These are phyloP conservation scores for Drosophila miranda DNA, from an alignment of 1,140 invertebrate genomes.

Conservation along the genomic window DNA sequence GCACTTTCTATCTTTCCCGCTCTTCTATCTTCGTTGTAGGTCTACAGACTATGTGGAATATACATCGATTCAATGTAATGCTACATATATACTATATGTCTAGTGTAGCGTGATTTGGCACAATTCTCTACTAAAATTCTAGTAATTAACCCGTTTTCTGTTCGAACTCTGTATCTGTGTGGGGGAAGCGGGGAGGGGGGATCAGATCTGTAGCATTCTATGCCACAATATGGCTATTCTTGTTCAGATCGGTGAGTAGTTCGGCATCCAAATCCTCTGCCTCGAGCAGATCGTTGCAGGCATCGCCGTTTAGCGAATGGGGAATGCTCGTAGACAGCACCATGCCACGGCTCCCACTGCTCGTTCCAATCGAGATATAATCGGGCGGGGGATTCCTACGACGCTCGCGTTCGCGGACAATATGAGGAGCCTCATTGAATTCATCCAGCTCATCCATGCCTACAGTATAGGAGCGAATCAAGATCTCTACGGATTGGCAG, in stretches of 20 bases:
- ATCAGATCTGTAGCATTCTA: conserved; percentile 34
- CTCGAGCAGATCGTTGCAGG: conserved; percentile 69
- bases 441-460: conserved; percentile 93
- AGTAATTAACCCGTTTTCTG: conserved; percentile 66
- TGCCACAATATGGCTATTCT: conserved; percentile 81
- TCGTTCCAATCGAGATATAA: conserved; percentile 60
- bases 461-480: neutral
- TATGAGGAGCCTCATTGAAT: conserved; percentile 95
- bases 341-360: conserved; percentile 54
- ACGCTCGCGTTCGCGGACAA: conserved; percentile 75
- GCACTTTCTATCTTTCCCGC: neutral
- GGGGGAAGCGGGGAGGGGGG: no score
- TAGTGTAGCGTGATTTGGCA: conserved; percentile 57
- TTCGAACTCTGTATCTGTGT: conserved; percentile 1
- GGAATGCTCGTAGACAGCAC: conserved; percentile 69
- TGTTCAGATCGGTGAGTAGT: conserved; percentile 79
- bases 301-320: conserved; percentile 72
- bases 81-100: conserved; percentile 13
- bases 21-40: conserved; percentile 64
- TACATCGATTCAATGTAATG: conserved; percentile 16
- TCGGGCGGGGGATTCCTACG: conserved; percentile 72
- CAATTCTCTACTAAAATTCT: conserved; percentile 68
- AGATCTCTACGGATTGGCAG: neutral
- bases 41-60: conserved; percentile 63
- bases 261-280: conserved; percentile 73